Evolutionary conservation across 2,797 vertebrate species (phyloP).

Genomic region (Anguilla obscura): DNA sequence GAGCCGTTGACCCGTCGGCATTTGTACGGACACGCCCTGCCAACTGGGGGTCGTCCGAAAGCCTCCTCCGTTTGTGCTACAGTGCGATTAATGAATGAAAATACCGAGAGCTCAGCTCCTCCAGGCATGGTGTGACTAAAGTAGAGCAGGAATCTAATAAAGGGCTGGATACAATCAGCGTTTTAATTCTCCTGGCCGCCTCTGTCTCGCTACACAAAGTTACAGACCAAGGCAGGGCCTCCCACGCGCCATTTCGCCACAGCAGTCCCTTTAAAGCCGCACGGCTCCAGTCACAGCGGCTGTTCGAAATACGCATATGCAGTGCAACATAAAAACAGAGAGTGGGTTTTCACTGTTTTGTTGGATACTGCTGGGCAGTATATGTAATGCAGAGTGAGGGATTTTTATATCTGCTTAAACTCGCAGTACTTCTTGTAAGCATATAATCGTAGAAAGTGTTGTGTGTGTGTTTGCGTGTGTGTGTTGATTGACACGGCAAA

Average conservation of each 20-base stretch:
- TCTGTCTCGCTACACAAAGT: neutral
- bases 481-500: neutral
- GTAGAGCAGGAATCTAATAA: conserved; percentile 2
- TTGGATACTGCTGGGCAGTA: neutral
- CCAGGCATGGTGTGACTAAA: neutral
- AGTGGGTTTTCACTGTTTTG: neutral
- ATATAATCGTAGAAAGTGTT: neutral
- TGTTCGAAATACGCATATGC: neutral
- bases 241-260: neutral
- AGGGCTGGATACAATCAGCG: neutral
- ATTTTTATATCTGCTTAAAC: neutral
- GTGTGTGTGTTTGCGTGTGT: neutral
- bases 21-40: neutral
- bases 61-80: neutral
- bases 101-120: neutral
- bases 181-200: neutral
- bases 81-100: neutral
- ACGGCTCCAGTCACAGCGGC: neutral
- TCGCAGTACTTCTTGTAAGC: neutral
- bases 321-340: neutral
- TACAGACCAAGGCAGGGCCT: neutral
- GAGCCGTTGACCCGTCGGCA: neutral
- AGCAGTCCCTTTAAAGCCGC: neutral
- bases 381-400: neutral
- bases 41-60: neutral